A percentile compares a stretch with the other conserved stretches of the same genome.
Evolutionary conservation across 2,888 invertebrate genomes (phyloP).

Genomic region (Cecidostiba fungosa): DNA sequence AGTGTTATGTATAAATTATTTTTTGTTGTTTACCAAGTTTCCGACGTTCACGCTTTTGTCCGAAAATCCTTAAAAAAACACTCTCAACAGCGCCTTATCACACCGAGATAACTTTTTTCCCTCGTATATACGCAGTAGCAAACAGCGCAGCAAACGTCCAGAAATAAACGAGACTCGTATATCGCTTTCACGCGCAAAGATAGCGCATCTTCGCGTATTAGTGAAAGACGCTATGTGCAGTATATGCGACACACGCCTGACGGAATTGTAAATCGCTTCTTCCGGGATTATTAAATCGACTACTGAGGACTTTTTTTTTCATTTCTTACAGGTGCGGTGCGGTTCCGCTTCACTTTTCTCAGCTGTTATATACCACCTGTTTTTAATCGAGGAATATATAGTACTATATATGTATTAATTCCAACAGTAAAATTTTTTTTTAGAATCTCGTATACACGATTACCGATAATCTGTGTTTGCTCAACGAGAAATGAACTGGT

Average conservation of each 20-base stretch:
- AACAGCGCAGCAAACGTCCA: neutral
- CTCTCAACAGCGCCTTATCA: neutral
- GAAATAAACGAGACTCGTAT: neutral
- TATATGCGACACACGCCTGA: neutral
- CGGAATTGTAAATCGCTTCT: neutral
- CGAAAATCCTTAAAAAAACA: too few relatives aligned
- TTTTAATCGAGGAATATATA: neutral
- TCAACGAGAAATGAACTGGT: neutral
- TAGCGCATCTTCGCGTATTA: neutral
- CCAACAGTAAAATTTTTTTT: neutral
- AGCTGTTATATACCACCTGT: neutral
- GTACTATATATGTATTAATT: neutral
- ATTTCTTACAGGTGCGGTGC: neutral
- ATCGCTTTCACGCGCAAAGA: neutral
- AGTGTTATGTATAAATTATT: too few relatives aligned
- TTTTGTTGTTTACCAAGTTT: too few relatives aligned
- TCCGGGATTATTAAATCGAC: constrained; percentile 5
- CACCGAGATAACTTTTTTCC: neutral
- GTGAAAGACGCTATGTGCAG: neutral
- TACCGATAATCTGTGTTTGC: neutral
- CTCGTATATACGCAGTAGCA: neutral
- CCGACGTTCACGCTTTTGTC: too few relatives aligned
- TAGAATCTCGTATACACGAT: neutral
- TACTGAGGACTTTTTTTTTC: neutral
- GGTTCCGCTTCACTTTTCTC: neutral